Conservation (phyloP, 2,113 vertebrate species). For the Bubo scandiacus region DNA sequence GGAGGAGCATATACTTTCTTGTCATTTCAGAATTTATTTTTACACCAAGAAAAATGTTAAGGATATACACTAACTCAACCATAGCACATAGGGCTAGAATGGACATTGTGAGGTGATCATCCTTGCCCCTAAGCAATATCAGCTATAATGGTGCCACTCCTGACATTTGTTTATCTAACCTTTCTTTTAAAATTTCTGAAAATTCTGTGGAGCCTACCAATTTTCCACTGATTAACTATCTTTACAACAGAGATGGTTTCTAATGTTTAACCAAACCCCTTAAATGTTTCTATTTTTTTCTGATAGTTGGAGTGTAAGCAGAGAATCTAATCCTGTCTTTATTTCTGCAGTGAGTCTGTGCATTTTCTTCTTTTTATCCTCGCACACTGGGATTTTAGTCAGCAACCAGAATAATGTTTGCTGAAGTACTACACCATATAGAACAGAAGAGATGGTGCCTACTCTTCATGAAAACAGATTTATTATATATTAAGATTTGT, state of each 20-base stretch:
- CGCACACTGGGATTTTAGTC: neutral
- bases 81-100: neutral
- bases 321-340: neutral
- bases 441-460: neutral
- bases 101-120: neutral
- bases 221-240: neutral
- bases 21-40: neutral
- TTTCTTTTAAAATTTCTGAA: neutral
- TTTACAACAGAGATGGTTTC: neutral
- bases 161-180: rapidly evolving
- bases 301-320: neutral
- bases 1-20: neutral
- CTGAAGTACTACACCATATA: neutral
- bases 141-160: neutral
- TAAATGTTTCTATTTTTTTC: neutral
- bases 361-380: neutral
- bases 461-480: neutral
- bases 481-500: neutral
- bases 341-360: neutral
- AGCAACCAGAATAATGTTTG: neutral
- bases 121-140: neutral
- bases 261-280: neutral
- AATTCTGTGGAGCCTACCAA: neutral
- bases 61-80: neutral
- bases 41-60: neutral